Evolutionary conservation across 2,888 invertebrate species (phyloP).

Genomic region (Lordiphosa fenestrarum): DNA sequence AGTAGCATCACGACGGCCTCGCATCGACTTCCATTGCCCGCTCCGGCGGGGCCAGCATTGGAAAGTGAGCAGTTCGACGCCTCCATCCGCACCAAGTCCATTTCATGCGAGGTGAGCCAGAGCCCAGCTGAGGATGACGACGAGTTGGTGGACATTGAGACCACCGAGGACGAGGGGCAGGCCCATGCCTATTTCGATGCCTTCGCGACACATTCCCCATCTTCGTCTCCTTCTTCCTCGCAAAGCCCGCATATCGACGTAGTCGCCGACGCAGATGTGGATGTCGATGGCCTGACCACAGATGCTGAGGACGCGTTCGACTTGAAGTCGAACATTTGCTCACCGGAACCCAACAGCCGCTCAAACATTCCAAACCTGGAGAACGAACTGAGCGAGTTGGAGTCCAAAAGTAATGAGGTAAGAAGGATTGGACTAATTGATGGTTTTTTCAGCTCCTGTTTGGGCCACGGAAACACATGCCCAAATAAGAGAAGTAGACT

Average conservation of each 20-base stretch:
- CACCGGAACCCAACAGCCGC: constrained; percentile 30
- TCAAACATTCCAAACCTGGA: constrained; percentile 13
- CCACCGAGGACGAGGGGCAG: constrained; percentile 84
- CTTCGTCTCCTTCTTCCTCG: no score
- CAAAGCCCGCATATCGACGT: constrained; percentile 25
- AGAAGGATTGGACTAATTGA: not conserved
- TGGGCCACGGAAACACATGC: no score
- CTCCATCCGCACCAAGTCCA: constrained; percentile 2
- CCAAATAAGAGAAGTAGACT: no score
- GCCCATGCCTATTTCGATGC: no score
- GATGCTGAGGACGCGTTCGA: constrained; percentile 52
- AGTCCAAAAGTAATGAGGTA: constrained; percentile 35
- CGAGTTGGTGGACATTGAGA: constrained; percentile 91
- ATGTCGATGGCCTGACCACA: constrained; percentile 58
- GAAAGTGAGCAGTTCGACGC: constrained; percentile 20
- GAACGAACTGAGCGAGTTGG: constrained; percentile 13
- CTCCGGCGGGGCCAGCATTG: not conserved
- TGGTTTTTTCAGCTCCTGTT: no score
- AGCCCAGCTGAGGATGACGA: constrained; percentile 44
- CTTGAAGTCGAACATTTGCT: constrained; percentile 33
- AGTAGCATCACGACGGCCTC: constrained; percentile 38
- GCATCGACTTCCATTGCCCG: constrained; percentile 24
- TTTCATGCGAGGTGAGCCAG: constrained; percentile 1
- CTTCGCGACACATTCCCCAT: no score
- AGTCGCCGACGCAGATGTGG: constrained; percentile 43